Conservation (phyloP, 2,113 vertebrate species). For the Pituophis catenifer region DNA sequence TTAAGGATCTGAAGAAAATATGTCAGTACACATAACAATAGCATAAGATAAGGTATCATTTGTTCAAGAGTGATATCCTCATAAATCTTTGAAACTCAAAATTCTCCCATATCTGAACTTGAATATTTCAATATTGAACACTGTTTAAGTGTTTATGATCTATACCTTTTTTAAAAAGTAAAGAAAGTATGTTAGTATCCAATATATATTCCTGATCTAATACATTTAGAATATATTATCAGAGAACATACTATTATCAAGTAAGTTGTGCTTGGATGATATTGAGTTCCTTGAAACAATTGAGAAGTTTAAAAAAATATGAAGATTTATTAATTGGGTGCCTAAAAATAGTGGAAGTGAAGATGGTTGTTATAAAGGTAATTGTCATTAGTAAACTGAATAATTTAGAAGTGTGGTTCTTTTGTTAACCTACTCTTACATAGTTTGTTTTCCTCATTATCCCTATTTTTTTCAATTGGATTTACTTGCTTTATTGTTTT, state of each 20-base stretch:
- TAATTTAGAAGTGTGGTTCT: neutral
- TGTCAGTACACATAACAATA: neutral
- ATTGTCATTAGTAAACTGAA: neutral
- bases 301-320: neutral
- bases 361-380: neutral
- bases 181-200: neutral
- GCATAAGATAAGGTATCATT: neutral
- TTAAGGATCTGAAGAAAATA: neutral
- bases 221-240: neutral
- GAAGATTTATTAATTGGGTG: neutral
- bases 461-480: neutral
- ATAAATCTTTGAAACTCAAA: neutral
- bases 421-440: neutral
- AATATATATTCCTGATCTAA: neutral
- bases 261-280: neutral
- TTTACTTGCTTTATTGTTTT: neutral
- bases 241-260: neutral
- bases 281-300: neutral
- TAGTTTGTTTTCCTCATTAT: neutral
- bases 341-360: neutral
- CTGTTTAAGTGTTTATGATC: neutral
- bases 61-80: neutral
- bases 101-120: neutral
- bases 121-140: neutral
- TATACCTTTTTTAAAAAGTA: neutral